These are phyloP conservation scores for Leptarthrus brevirostris DNA, from an alignment of 2,888 invertebrate species.

Conservation along the genomic window DNA sequence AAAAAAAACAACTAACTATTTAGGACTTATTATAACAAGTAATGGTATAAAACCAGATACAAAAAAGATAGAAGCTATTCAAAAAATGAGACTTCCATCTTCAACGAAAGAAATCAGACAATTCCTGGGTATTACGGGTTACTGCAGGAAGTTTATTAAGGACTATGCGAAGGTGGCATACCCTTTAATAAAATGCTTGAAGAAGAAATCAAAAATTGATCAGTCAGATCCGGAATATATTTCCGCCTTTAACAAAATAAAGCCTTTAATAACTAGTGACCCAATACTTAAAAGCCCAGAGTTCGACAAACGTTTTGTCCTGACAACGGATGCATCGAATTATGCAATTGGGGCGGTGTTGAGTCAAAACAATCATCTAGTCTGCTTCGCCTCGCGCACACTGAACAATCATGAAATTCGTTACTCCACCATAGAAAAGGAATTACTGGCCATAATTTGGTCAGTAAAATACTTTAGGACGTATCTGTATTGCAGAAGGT, in stretches of 20 bases:
- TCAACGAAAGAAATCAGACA: conserved; percentile 42
- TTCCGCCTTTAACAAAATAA: conserved; percentile 41
- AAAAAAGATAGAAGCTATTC: conserved; percentile 55
- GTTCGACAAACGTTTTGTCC: conserved; percentile 53
- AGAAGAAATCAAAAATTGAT: conserved; percentile 48
- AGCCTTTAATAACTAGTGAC: neutral
- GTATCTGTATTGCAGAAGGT: conserved; percentile 11
- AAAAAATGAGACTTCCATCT: conserved; percentile 28
- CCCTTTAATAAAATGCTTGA: conserved; percentile 53
- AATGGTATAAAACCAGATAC: too few relatives aligned
- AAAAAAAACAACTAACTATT: conserved; percentile 52
- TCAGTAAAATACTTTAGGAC: conserved; percentile 9
- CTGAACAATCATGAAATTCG: conserved; percentile 17
- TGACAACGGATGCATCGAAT: conserved; percentile 47
- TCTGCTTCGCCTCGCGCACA: conserved; percentile 39
- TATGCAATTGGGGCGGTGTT: conserved; percentile 47
- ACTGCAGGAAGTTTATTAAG: too few relatives aligned
- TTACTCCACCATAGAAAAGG: conserved; percentile 45
- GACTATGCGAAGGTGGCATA: too few relatives aligned
- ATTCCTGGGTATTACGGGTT: conserved; percentile 52
- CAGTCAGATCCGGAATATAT: conserved; percentile 35
- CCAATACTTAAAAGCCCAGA: conserved; percentile 58
- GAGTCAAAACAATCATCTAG: conserved; percentile 46
- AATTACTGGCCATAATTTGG: conserved; percentile 17
- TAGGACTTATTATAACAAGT: conserved; percentile 57